Conservation (phyloP, 2,797 vertebrate genomes). For the Serranus cabrilla region DNA sequence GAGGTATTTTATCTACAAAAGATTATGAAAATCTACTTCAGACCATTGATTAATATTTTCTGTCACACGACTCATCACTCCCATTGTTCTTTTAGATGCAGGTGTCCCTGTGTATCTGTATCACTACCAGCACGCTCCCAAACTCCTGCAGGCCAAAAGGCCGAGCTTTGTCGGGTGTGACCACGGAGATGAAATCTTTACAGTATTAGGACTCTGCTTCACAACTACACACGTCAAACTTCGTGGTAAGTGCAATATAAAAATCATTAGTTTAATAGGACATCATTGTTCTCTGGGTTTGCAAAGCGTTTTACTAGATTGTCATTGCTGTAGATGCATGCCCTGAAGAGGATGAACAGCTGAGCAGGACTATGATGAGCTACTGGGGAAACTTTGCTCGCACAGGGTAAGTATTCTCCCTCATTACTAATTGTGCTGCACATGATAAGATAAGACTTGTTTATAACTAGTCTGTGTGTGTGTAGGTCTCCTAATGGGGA, state of each 20-base stretch:
- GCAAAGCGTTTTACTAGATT: background rate
- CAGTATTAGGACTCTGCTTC: slow-evolving; percentile 88
- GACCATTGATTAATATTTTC: background rate
- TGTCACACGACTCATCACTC: background rate
- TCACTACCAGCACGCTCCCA: slow-evolving; percentile 86
- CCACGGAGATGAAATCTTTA: slow-evolving; percentile 87
- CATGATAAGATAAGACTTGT: background rate
- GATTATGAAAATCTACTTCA: background rate
- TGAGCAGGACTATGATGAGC: slow-evolving; percentile 85
- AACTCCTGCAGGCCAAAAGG: slow-evolving; percentile 52
- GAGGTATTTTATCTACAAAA: slow-evolving; percentile 80
- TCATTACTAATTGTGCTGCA: background rate
- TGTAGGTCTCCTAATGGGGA: slow-evolving; percentile 88
- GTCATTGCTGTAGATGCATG: slow-evolving; percentile 64
- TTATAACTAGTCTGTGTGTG: background rate
- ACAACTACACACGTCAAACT: slow-evolving; percentile 70
- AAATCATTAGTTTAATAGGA: background rate
- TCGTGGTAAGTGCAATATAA: slow-evolving; percentile 48
- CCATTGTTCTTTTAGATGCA: slow-evolving; percentile 67
- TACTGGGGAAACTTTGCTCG: slow-evolving; percentile 91
- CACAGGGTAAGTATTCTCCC: slow-evolving; percentile 81
- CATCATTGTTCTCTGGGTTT: background rate
- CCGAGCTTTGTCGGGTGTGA: slow-evolving; percentile 88
- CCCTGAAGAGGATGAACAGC: slow-evolving; percentile 79
- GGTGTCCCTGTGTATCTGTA: slow-evolving; percentile 89